Evolutionary conservation across 2,797 vertebrate genomes (phyloP), one percentile per base, ranked within the genome.

Genomic region (Crypturellus tataupa): DNA sequence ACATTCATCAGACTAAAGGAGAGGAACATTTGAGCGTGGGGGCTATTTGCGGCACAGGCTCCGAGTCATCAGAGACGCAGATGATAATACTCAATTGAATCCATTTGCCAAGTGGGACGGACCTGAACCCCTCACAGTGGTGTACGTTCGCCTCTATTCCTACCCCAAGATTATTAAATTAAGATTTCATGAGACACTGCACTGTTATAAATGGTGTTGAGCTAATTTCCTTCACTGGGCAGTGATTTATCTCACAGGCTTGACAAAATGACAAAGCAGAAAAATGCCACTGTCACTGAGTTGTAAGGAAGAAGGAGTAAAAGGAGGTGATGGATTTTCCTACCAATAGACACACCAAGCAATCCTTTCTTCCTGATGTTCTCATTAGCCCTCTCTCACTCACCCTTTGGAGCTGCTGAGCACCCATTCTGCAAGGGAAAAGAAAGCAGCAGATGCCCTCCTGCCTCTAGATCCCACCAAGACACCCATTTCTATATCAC

Each of bases 161-260:
- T 92, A 94, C 86, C 91, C 55, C 94, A 76, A 84, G 87, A 72
- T 85, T 72, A 87, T 90, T 76, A 88, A 92, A 95, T 96, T 75
- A 96, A 95, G 94, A 80, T 95, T 97, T 96, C 90, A 94, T 94
- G 93, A 97, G 88, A 85, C 86, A 80, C 42, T 51, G 85, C 69
- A 60, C 73, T 86, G 60, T 85, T 97, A 95, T 79, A 96, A 94
- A 95, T 92, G 92, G 83, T 95, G 75, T 92, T 93, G 85, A 85
- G 72, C 62, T 92, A 84, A 94, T 89, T 95, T 79, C 59, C 80
- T 6, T 3, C 82, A 59, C n/a, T 8, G 75, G 85, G 62, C 75
- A 92, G 51, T 92, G 89, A 95, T 96, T 97, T 94, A 93, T 95
- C 87, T 89, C 76, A 62, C 23, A 65, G 51, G n/a, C 63, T 83